Base-by-base conservation (phyloP, 1,140 invertebrate species). In the Caenorhabditis latens region DNA sequence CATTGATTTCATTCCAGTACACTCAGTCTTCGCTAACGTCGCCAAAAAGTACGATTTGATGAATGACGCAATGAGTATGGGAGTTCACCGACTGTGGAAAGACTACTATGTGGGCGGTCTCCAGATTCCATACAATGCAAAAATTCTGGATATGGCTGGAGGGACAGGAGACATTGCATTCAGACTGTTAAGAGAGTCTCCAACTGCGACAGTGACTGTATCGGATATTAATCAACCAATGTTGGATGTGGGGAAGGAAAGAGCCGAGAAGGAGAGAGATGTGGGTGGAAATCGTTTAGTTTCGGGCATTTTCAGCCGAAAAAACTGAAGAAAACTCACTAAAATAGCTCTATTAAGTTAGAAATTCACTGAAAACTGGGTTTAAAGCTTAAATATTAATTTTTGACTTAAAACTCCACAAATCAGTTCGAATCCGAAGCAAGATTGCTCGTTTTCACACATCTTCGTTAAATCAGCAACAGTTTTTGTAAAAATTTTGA, bases 21-120 rank as follows among this genome's bases (percentile, higher is more conserved):
- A 91, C 40, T 89, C 90, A 92, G 97, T 99, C 5, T 99, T 99
- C 94, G 95, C 97, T 93, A 96, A 96, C 93, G 98, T 99, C 7
- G 97, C 98, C 7, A 94, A 95, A 83, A 96, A 95, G 57, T 99
- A 99, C 93, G 98, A 99, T 93, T 88, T 96, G 75, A 99, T 99
- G 98, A 99, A 99, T 93, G 98, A 99, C 95, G 95, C 95, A 0
- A 99, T 99, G 97, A 98, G 97, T 88, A 93, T 95, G 88, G 97
- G 98, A 24, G 95, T 99, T 87, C 98, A 99, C 93, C 94, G 98
- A 83, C 90, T 99, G 4, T 99, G 98, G 98, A 99, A 99, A 93
- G 97, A 99, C 93, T 95, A 95, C 57, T 98, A 99, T 91, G 95
- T 99, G 75, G 94, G 75, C 0, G 58, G 63, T 14, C 84, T 88